phyloP scores from a whole-genome alignment of 1,140 invertebrate species.

The Zaprionus davidi region DNA sequence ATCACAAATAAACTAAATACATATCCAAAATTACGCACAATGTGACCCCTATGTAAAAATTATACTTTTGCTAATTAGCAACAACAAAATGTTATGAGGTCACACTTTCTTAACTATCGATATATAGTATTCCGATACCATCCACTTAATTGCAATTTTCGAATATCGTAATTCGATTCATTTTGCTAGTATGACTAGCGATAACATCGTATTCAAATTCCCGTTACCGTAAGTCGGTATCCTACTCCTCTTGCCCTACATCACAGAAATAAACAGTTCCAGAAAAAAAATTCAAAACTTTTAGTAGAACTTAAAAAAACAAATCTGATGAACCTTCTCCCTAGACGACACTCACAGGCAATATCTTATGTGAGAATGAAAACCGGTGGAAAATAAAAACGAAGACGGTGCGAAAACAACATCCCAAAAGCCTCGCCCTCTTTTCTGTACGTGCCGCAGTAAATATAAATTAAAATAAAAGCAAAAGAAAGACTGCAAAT shows the following conservation, averaged over 20 bases:
- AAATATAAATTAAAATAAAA: conserved; percentile 17
- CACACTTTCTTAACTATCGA: conserved; percentile 20
- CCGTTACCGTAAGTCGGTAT: conserved; percentile 28
- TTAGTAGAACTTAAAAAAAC: not conserved
- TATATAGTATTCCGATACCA: not conserved
- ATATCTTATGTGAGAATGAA: conserved; percentile 16
- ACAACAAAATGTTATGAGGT: conserved; percentile 5
- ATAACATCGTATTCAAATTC: conserved; percentile 24
- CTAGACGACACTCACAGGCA: conserved; percentile 3
- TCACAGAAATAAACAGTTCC: conserved; percentile 16
- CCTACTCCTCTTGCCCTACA: conserved; percentile 14
- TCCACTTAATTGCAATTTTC: not conserved
- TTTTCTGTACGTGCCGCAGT: conserved; percentile 1
- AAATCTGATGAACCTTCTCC: conserved; percentile 1
- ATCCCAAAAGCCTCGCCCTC: conserved; percentile 1
- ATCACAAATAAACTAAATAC: conserved; percentile 50
- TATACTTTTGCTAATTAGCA: not conserved
- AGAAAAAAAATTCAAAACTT: conserved; percentile 10
- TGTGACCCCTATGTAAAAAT: conserved; percentile 22
- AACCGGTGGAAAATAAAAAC: conserved; percentile 6
- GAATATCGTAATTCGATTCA: conserved; percentile 17
- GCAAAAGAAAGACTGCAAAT: conserved; percentile 17
- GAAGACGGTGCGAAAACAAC: conserved; percentile 7
- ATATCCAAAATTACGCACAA: conserved; percentile 36
- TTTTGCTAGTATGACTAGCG: not conserved